Conservation (phyloP, 1,140 invertebrate genomes). For the Zaprionus africanus region DNA sequence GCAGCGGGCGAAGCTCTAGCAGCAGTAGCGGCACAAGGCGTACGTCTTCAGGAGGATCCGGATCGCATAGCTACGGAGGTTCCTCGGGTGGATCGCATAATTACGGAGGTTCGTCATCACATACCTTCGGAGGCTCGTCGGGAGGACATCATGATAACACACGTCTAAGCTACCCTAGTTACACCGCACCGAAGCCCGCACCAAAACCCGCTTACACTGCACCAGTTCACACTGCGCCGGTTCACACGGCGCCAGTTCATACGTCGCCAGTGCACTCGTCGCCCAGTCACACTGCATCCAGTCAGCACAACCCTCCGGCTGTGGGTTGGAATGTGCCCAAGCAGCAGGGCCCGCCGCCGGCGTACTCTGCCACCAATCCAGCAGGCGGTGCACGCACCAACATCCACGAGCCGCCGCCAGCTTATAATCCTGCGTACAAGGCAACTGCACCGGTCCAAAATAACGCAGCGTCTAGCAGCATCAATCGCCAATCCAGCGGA, state of each 20-base stretch:
- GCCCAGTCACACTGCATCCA: slow-evolving; percentile 23
- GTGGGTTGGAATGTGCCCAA: slow-evolving; percentile 81
- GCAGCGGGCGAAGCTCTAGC: slow-evolving; percentile 51
- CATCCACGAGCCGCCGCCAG: slow-evolving; percentile 70
- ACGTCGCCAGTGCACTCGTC: background rate
- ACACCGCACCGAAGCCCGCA: background rate
- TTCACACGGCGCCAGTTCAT: background rate
- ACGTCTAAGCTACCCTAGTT: slow-evolving; percentile 53
- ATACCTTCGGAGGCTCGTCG: background rate
- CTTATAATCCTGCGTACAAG: slow-evolving; percentile 71
- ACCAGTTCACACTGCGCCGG: too few relatives aligned
- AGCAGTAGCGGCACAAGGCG: slow-evolving; percentile 15
- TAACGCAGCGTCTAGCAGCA: slow-evolving; percentile 55
- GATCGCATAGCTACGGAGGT: background rate
- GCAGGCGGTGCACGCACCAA: slow-evolving; percentile 73
- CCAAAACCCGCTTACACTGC: background rate
- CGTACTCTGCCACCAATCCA: slow-evolving; percentile 69
- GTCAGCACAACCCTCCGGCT: slow-evolving; percentile 32
- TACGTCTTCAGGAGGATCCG: slow-evolving; percentile 22
- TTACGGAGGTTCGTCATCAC: background rate
- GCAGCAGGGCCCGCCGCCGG: slow-evolving; percentile 69
- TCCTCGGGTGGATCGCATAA: background rate
- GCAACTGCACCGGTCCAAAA: slow-evolving; percentile 56
- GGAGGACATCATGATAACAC: slow-evolving; percentile 53
- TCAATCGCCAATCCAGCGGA: slow-evolving; percentile 22